phyloP scores from a whole-genome alignment of 2,113 vertebrate species.

The Poeciliopsis turrubarensis region DNA sequence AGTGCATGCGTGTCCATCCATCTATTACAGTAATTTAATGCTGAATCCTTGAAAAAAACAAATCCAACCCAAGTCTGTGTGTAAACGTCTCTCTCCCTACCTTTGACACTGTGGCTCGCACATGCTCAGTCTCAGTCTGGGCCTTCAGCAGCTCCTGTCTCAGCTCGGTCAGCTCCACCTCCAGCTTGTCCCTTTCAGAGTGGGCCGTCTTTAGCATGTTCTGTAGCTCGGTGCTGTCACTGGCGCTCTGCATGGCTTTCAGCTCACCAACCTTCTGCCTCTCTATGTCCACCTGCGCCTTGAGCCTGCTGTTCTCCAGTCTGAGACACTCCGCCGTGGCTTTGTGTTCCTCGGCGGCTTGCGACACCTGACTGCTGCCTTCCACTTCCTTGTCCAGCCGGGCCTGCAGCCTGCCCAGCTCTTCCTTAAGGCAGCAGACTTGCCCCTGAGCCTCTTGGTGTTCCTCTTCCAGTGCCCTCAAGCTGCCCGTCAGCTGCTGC shows the following conservation, averaged over 20 bases:
- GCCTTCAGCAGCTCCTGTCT: constrained; percentile 87
- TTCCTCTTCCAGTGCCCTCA: constrained; percentile 89
- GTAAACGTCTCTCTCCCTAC: constrained; percentile 65
- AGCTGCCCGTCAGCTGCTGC: constrained; percentile 92
- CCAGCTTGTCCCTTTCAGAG: constrained; percentile 87
- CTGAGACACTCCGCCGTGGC: constrained; percentile 80
- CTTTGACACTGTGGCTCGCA: constrained; percentile 84
- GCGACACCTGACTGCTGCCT: constrained; percentile 57
- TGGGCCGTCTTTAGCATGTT: constrained; percentile 84
- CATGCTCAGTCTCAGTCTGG: constrained; percentile 82
- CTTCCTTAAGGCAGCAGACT: constrained; percentile 82
- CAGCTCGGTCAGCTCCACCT: constrained; percentile 84
- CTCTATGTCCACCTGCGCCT: constrained; percentile 86
- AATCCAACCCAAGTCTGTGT: not conserved
- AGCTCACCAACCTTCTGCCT: constrained; percentile 85
- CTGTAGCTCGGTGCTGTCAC: constrained; percentile 83
- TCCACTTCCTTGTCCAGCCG: constrained; percentile 82
- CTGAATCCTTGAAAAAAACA: not conserved
- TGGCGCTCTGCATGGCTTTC: constrained; percentile 76
- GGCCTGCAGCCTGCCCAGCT: constrained; percentile 81
- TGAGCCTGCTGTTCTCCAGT: constrained; percentile 86
- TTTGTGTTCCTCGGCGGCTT: constrained; percentile 81
- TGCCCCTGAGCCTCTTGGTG: constrained; percentile 86
- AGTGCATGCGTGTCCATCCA: too few species aligned
- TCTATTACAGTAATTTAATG: too few species aligned